These are phyloP conservation scores for Clarias gariepinus DNA, from an alignment of 2,113 vertebrate species.

Conservation along the genomic window DNA sequence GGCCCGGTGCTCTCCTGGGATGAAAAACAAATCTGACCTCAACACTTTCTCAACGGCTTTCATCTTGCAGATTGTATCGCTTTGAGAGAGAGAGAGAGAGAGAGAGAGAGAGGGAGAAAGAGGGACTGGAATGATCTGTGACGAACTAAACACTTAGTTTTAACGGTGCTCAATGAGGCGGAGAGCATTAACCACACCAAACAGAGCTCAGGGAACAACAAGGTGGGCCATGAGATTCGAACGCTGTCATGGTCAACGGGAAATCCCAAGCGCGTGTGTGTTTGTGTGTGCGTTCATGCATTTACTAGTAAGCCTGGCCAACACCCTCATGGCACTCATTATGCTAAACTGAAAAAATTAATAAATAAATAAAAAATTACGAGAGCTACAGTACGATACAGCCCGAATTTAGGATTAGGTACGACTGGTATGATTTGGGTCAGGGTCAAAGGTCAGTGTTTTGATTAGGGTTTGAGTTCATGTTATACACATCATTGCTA, in stretches of 20 bases:
- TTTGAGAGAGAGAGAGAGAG: constrained; percentile 18
- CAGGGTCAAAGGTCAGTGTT: neutral
- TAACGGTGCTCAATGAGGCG: constrained; percentile 42
- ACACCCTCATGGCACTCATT: constrained; percentile 26
- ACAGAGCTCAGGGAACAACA: constrained; percentile 27
- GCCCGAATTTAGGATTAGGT: too few relatives aligned
- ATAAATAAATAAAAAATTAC: neutral
- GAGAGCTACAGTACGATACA: too few relatives aligned
- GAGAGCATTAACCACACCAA: constrained; percentile 41
- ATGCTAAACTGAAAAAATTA: neutral
- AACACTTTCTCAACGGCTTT: constrained; percentile 53
- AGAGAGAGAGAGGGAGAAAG: constrained; percentile 41
- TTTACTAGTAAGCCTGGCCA: constrained; percentile 20
- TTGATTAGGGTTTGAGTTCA: neutral
- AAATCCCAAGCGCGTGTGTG: constrained; percentile 2
- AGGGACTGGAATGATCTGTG: constrained; percentile 44
- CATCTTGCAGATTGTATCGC: constrained; percentile 49
- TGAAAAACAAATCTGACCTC: constrained; percentile 47
- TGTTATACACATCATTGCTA: neutral
- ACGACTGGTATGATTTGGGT: neutral
- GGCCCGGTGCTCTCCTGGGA: constrained; percentile 31
- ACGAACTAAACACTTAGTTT: constrained; percentile 54
- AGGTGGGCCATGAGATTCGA: constrained; percentile 21
- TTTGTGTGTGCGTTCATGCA: neutral
- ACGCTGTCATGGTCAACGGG: constrained; percentile 23